Evolutionary conservation across 2,888 invertebrate genomes (phyloP).

Genomic region (Laspeyria flexula): DNA sequence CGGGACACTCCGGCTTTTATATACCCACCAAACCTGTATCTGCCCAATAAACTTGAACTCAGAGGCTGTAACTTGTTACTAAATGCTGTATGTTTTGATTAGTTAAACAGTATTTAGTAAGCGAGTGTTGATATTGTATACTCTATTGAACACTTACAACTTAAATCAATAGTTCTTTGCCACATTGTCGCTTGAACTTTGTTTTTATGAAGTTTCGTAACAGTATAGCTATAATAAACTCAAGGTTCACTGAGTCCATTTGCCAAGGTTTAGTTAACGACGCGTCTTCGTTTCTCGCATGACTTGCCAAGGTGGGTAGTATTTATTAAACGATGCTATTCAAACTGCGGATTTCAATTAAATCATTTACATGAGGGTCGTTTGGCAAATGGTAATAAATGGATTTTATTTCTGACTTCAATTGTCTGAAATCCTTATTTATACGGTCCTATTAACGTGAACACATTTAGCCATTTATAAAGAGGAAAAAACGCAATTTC

Average conservation of each 20-base stretch:
- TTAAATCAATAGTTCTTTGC: conserved; percentile 20
- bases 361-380: conserved; percentile 24
- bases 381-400: conserved; percentile 22
- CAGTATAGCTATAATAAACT: conserved; percentile 56
- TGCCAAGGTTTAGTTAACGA: conserved; percentile 65
- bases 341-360: conserved; percentile 30
- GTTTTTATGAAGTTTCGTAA: conserved; percentile 63
- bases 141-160: conserved; percentile 10
- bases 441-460: conserved; percentile 51
- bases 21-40: conserved; percentile 60
- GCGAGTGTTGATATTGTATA: conserved; percentile 7
- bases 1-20: conserved; percentile 62
- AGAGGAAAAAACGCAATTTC: conserved; percentile 59
- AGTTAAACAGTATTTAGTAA: conserved; percentile 6
- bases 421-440: conserved; percentile 49
- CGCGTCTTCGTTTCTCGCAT: conserved; percentile 49
- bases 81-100: conserved; percentile 34
- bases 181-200: conserved; percentile 47
- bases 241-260: conserved; percentile 66
- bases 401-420: conserved; percentile 40
- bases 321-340: conserved; percentile 30
- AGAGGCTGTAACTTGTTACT: conserved; percentile 31
- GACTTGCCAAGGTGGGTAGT: conserved; percentile 48
- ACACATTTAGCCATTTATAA: conserved; percentile 58
- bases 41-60: conserved; percentile 55